Conservation (phyloP, 2,888 invertebrate genomes). For the Meiosimyza decipiens region DNA sequence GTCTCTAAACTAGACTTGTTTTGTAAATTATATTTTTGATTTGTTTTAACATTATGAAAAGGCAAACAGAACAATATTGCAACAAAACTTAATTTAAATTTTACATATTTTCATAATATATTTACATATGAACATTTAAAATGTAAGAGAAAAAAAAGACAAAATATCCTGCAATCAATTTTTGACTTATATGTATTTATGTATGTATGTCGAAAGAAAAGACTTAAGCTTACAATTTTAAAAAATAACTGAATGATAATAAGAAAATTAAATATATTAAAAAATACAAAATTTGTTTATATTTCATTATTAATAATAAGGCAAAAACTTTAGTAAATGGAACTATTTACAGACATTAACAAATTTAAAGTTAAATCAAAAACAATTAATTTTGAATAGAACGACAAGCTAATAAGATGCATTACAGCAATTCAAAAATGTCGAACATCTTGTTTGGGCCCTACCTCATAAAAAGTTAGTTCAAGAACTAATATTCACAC, state of each 20-base stretch:
- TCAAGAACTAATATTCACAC: no score
- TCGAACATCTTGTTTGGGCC: no score
- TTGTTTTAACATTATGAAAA: slow-evolving; percentile 31
- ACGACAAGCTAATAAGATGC: neutral
- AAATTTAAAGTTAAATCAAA: neutral
- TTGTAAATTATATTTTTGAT: slow-evolving; percentile 16
- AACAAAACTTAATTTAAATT: slow-evolving; percentile 1
- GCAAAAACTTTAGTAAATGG: neutral
- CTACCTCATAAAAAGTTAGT: no score
- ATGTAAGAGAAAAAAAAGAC: slow-evolving; percentile 19
- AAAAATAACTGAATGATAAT: slow-evolving; percentile 18
- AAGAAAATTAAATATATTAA: slow-evolving; percentile 13
- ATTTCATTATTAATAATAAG: neutral
- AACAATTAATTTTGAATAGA: neutral
- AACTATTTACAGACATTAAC: neutral
- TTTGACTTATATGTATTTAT: slow-evolving; percentile 4
- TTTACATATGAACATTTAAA: slow-evolving; percentile 28
- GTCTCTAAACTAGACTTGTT: no score
- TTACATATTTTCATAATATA: slow-evolving; percentile 16
- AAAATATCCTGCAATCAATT: slow-evolving; percentile 5
- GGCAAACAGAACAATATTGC: slow-evolving; percentile 15
- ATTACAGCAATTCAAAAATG: no score
- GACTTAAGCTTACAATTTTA: slow-evolving; percentile 29
- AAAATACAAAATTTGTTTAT: neutral
- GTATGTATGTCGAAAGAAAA: slow-evolving; percentile 19